phyloP scores from a whole-genome alignment of 1,140 invertebrate species.

The Chelonus insularis region DNA sequence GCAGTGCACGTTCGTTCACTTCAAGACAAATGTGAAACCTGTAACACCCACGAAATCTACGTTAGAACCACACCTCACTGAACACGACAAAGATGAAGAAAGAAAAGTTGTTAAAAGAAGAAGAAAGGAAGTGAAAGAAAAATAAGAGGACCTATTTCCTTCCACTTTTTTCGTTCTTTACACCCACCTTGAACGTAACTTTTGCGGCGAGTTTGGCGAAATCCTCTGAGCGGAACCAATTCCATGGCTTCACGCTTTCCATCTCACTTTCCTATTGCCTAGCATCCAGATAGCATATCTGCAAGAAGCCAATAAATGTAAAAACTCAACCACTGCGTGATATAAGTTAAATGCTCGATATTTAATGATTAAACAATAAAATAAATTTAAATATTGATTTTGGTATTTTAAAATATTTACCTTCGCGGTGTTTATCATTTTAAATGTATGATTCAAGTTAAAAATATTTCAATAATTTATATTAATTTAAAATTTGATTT shows the following conservation, averaged over 20 bases:
- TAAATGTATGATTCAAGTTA: no score
- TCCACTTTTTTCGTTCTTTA: neutral
- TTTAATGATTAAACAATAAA: no score
- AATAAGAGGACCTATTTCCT: neutral
- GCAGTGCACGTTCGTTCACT: neutral
- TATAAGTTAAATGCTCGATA: neutral
- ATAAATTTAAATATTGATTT: no score
- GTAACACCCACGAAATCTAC: constrained; percentile 13
- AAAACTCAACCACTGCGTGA: neutral
- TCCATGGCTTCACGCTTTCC: constrained; percentile 12
- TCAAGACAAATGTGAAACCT: constrained; percentile 17
- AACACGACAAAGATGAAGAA: neutral
- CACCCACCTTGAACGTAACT: neutral
- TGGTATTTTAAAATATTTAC: no score
- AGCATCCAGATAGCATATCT: neutral
- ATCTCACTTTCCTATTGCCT: constrained; percentile 5
- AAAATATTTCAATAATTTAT: no score
- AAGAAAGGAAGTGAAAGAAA: neutral
- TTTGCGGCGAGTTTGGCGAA: constrained; percentile 13
- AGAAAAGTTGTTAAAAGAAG: neutral
- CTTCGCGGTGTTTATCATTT: no score
- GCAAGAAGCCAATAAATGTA: constrained; percentile 4
- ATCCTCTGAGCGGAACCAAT: constrained; percentile 15
- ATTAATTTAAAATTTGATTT: no score
- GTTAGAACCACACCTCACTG: neutral